Base-by-base conservation (phyloP, 2,113 vertebrate species). In the Thymallus thymallus region DNA sequence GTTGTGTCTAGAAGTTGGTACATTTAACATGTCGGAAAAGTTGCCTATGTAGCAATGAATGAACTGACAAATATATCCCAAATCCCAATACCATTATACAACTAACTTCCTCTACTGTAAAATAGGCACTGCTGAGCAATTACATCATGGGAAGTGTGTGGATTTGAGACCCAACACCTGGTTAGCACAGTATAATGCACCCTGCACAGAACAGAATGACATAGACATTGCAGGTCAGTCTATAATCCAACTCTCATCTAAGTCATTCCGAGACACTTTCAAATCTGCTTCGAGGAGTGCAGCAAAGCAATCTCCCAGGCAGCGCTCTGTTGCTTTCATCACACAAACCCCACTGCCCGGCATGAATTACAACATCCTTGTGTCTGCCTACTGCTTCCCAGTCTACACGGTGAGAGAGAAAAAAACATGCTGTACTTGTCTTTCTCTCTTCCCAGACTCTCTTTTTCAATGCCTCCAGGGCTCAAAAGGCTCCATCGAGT, bases 221-320 rank as follows among this genome's bases (percentile, higher is more conserved):
- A 98, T 95, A 96, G 96, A 95, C 96, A 97, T 92, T 89, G 94
- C 93, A 93, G 98, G 98, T 98, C 98, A 98, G 95, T 98, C 96
- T 94, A 96, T 98, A 98, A 98, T 98, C 96, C 97, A 96, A 96
- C 95, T 96, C 95, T 97, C 98, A 98, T 98, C 97, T 97, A 95
- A 96, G 96, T 94, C 95, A 94, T 95, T 95, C 94, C 91, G 94
- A 94, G 94, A 96, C 95, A 96, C 95, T 96, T 96, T 98, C 95
- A 96, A 96, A 97, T 97, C 95, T 97, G 96, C 96, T 98, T 94
- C 94, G 93, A 96, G 95, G 95, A 96, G 96, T 96, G 96, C 95
- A 95, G 96, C 95, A 98, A 99, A 98, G 96, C 97, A 99, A 99
- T 99, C 97, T 99, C 95, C 94, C 93, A 94, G 96, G 97, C 96